phyloP scores from a whole-genome alignment of 2,113 vertebrate genomes.

The Elephantulus edwardii region DNA sequence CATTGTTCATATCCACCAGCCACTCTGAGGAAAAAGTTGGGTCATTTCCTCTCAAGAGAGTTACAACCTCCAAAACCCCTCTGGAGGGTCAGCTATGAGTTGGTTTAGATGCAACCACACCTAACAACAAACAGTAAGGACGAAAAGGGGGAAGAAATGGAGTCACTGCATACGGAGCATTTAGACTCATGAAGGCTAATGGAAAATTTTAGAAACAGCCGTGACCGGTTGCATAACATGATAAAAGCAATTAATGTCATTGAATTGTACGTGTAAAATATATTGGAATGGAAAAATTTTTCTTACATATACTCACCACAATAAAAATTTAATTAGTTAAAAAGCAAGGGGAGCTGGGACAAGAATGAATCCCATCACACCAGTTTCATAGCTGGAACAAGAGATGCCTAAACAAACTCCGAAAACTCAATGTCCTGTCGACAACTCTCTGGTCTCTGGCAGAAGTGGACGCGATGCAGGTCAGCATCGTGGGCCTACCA shows the following conservation, averaged over 20 bases:
- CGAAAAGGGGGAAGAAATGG: not conserved
- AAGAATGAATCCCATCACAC: not conserved
- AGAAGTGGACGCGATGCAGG: not conserved
- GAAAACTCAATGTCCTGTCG: not conserved
- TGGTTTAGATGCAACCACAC: too few species aligned
- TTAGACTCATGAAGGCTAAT: not conserved
- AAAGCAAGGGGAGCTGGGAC: not conserved
- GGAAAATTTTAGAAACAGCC: not conserved
- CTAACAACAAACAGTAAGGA: too few species aligned
- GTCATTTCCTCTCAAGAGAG: too few species aligned
- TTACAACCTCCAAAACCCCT: too few species aligned
- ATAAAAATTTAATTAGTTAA: not conserved
- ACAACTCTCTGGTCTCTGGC: not conserved
- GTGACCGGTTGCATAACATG: not conserved
- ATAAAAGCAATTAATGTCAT: not conserved
- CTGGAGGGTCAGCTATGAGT: too few species aligned
- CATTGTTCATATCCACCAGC: too few species aligned
- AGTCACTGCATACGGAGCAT: not conserved
- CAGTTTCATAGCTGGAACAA: not conserved
- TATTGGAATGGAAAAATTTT: not conserved
- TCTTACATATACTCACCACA: not conserved
- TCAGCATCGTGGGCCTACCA: not conserved
- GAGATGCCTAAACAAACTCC: not conserved
- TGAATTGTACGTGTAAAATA: not conserved
- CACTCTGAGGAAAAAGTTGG: too few species aligned